These are phyloP conservation scores for Panagrolaimus sp. DNA, from an alignment of 1,140 invertebrate species.

Conservation along the genomic window DNA sequence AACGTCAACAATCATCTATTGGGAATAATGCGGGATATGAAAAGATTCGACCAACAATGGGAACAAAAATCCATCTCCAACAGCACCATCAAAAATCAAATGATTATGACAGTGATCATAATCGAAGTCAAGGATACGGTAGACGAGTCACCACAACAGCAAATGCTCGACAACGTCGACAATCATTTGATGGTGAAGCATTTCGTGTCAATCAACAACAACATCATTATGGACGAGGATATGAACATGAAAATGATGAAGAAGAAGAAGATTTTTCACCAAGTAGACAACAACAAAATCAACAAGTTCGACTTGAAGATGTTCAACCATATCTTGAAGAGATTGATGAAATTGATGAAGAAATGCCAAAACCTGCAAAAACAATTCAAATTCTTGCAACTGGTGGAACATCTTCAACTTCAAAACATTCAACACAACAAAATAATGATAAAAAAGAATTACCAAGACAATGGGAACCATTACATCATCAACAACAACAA, in stretches of 20 bases:
- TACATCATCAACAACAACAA: not conserved
- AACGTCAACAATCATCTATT: not conserved
- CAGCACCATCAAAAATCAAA: not conserved
- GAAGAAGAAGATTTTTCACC: not conserved
- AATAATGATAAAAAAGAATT: too few species aligned
- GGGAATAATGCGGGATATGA: too few species aligned
- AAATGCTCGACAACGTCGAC: not conserved
- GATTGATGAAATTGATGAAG: not conserved
- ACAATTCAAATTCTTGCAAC: not conserved
- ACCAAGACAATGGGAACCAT: not conserved
- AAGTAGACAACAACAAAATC: not conserved
- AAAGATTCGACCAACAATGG: not conserved
- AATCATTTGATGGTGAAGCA: not conserved
- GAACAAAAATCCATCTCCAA: not conserved
- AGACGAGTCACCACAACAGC: not conserved
- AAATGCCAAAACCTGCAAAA: not conserved
- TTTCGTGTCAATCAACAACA: not conserved
- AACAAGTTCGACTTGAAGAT: not conserved
- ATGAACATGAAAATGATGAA: not conserved
- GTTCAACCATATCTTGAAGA: not conserved
- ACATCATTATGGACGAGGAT: not conserved
- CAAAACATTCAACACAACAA: too few species aligned
- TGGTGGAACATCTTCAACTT: too few species aligned
- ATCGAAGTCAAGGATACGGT: not conserved
- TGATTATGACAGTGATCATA: not conserved